Conservation (phyloP, 1,140 invertebrate species). For the Lutraria rhynchaena region DNA sequence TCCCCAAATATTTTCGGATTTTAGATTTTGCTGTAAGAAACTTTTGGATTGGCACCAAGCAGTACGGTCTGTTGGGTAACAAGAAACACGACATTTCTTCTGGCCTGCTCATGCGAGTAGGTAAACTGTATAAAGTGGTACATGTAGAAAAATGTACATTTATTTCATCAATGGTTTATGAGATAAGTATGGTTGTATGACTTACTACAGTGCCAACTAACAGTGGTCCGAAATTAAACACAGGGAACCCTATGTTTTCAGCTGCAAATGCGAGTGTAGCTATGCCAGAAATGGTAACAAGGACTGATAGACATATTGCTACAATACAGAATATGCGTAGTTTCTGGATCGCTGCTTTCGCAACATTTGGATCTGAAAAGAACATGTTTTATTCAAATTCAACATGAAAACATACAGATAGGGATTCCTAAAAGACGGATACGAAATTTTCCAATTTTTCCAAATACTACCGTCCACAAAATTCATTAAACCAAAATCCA, state of each 20-base stretch:
- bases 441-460: no score
- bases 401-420: no score
- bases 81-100: background rate
- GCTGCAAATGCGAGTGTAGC: conserved; percentile 22
- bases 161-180: background rate
- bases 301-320: conserved; percentile 1
- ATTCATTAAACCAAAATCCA: no score
- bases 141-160: background rate
- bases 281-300: conserved; percentile 5
- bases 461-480: no score
- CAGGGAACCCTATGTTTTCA: conserved; percentile 51
- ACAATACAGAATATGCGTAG: conserved; percentile 2
- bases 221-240: conserved; percentile 53
- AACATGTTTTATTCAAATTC: no score
- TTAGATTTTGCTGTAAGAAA: no score
- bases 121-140: background rate
- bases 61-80: no score
- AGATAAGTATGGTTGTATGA: no score
- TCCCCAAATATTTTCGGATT: no score
- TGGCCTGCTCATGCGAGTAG: background rate
- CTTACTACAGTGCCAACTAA: conserved; percentile 44
- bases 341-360: conserved; percentile 1
- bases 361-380: conserved; percentile 9
- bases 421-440: no score
- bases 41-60: no score